Conservation (phyloP, 2,797 vertebrate genomes). For the Ctenochaetus hawaiiensis region DNA sequence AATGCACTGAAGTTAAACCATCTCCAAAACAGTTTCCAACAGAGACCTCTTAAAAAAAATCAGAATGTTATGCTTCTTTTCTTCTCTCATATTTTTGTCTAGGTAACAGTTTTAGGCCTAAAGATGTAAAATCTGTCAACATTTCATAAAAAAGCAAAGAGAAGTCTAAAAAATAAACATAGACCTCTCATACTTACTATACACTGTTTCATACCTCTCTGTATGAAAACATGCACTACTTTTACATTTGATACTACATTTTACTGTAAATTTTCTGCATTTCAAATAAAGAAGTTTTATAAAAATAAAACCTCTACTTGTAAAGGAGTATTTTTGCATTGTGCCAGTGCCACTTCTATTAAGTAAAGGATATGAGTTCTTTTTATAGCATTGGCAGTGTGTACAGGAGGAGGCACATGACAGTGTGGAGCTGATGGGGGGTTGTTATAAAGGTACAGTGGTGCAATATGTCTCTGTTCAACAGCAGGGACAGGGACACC, state of each 20-base stretch:
- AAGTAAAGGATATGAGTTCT: not conserved
- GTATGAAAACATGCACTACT: not conserved
- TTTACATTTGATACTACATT: not conserved
- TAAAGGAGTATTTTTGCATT: too few species aligned
- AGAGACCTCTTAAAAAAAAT: too few species aligned
- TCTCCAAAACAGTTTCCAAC: too few species aligned
- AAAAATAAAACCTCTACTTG: not conserved
- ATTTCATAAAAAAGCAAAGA: not conserved
- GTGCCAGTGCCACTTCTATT: not conserved
- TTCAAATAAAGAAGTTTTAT: not conserved
- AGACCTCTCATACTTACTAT: too few species aligned
- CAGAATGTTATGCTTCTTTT: too few species aligned
- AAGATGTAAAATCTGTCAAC: not conserved
- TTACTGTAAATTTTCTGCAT: not conserved
- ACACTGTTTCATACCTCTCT: not conserved
- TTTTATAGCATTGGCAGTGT: not conserved
- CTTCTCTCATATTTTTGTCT: not conserved
- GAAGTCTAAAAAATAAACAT: too few species aligned
- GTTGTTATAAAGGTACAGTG: conserved; percentile 39
- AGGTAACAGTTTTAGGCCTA: not conserved
- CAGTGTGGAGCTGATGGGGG: conserved; percentile 19
- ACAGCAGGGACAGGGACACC: conserved; percentile 56
- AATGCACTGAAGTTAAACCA: not conserved
- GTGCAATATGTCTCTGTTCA: conserved; percentile 61
- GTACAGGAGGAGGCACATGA: conserved; percentile 40